Base-by-base conservation (phyloP, 2,888 invertebrate species). In the Melanostoma mellinum region DNA sequence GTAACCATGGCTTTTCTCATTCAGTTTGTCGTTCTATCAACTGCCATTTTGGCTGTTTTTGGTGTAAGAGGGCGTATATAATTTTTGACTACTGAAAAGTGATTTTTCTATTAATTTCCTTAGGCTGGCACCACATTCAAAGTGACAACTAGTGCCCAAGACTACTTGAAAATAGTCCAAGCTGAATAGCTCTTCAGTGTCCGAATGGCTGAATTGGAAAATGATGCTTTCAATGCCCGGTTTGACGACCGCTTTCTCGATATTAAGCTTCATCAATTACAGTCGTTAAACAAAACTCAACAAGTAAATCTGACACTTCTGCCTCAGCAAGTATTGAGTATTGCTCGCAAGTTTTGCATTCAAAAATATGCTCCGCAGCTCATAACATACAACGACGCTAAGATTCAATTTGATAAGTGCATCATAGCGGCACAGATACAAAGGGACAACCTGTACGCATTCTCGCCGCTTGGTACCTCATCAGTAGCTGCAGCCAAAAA, bases 301-400 rank as follows among this genome's bases (percentile, higher is more conserved):
- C 33, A 73, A 60, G 58, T 73, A 48, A 78, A 78, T 60, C 10
- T 36, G 42, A 73, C 73, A 6, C 6, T 60, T 6, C 30, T 52
- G 20, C 67, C 65, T 30, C 55, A 60, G 38, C 72, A 72, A 33
- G 72, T 60, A 6, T 60, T 78, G 38, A 67, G 6, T 36, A 35
- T 60, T 6, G 33, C 8, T 42, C 38, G 60, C 44, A 73, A 67
- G 36, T 40, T 30, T 60, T 73, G 78, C 73, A 73, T 73, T 78
- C 67, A 73, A 73, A 60, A 44, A 53, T 67, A 73, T 58, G 52
- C 10, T 52, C 40, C 58, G 33, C 65, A 78, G 40, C 42, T 73
- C 5, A 3, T 60, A 2, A 35, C 63, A 3, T 10, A 63, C 35
- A 3, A 50, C 6, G 6, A 8, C 3, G 46, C 30, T 6, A 60